Conservation (phyloP, 2,113 vertebrate species). For the Daubentonia madagascariensis region DNA sequence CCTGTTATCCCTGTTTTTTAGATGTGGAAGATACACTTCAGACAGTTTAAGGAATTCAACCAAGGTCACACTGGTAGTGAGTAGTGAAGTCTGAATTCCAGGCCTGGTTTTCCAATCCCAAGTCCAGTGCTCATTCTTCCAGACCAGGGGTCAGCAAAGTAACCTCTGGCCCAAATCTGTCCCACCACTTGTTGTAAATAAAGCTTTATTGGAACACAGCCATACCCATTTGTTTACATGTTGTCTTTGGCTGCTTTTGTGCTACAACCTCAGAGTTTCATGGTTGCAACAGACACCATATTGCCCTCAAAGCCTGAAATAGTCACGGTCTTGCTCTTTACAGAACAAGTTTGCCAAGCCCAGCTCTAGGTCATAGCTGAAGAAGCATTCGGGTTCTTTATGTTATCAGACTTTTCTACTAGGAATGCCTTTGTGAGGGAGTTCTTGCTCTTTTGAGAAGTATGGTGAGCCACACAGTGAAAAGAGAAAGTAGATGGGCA, state of each 20-base stretch:
- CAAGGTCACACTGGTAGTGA: background rate
- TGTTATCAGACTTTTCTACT: background rate
- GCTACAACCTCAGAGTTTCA: background rate
- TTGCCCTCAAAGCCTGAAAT: background rate
- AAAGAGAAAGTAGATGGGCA: background rate
- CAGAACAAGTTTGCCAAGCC: background rate
- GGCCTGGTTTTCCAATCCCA: background rate
- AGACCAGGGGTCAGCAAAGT: background rate
- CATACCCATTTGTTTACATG: background rate
- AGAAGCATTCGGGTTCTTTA: background rate
- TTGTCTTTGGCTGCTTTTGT: background rate
- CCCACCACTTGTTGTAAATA: background rate
- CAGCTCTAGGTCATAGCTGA: background rate
- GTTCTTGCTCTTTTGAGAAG: background rate
- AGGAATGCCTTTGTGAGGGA: background rate
- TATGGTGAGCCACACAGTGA: background rate
- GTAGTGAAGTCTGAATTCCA: background rate
- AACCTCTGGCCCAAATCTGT: background rate
- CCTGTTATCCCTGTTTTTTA: background rate
- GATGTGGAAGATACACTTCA: background rate
- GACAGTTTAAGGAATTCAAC: background rate
- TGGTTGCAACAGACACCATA: background rate
- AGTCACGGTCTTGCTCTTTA: background rate
- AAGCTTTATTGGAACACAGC: background rate
- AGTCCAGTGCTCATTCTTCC: background rate